phyloP scores from a whole-genome alignment of 1,140 invertebrate species.

The Cepaea nemoralis region DNA sequence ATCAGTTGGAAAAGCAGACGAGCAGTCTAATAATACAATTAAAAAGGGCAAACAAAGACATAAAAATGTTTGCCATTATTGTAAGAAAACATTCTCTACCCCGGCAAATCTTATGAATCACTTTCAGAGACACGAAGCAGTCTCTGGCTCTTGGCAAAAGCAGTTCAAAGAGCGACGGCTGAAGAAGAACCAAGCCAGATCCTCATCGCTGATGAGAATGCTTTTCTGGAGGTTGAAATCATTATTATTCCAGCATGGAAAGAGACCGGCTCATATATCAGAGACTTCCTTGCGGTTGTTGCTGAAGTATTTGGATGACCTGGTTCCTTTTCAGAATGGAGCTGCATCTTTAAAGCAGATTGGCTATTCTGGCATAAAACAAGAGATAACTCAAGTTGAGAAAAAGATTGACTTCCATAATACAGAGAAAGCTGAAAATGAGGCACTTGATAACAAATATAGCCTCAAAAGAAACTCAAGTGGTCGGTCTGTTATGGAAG shows the following conservation, averaged over 20 bases:
- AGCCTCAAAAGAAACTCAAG: not conserved
- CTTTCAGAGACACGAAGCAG: conserved; percentile 28
- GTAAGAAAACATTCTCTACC: conserved; percentile 23
- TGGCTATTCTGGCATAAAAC: not conserved
- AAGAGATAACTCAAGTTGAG: not conserved
- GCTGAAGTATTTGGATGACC: not conserved
- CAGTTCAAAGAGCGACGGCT: not conserved
- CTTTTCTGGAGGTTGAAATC: not conserved
- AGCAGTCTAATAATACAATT: not conserved
- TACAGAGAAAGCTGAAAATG: not conserved
- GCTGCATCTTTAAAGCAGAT: not conserved
- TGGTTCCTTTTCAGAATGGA: conserved; percentile 12
- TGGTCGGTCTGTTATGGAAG: conserved; percentile 21
- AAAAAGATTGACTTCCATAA: not conserved
- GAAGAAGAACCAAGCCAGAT: not conserved
- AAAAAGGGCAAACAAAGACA: not conserved
- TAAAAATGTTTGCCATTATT: conserved; percentile 19
- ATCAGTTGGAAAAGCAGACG: not conserved
- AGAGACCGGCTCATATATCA: not conserved
- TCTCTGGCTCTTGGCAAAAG: not conserved
- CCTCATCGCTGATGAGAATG: not conserved
- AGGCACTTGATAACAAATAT: not conserved
- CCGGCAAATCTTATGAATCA: conserved; percentile 32
- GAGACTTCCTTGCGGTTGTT: not conserved
- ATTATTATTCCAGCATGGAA: not conserved